Percentiles rank a stretch among this genome's conserved stretches.
Conservation (phyloP, 2,888 invertebrate species). For the Epiblema foenella region DNA sequence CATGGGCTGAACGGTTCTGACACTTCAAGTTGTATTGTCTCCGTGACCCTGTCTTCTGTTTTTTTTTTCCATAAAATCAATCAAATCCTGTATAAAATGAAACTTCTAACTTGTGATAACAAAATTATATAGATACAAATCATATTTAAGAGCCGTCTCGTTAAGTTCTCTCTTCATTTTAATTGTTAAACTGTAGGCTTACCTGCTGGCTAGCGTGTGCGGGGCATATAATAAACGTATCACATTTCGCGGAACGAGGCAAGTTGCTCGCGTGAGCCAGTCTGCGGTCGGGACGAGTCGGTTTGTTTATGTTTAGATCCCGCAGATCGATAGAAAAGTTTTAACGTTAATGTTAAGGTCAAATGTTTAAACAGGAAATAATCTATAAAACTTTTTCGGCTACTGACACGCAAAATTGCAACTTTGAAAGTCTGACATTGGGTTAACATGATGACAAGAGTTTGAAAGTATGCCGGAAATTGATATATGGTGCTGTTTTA, state of each 20-base stretch:
- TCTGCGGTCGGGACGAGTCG: conserved; percentile 52
- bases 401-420: conserved; percentile 4
- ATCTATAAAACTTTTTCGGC: conserved; percentile 6
- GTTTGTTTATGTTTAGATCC: conserved; percentile 45
- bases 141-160: no score
- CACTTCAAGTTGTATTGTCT: no score
- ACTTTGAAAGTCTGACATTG: background rate
- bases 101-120: no score
- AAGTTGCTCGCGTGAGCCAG: conserved; percentile 54
- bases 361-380: conserved; percentile 32
- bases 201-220: conserved; percentile 52
- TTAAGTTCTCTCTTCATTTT: no score
- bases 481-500: no score
- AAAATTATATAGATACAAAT: no score
- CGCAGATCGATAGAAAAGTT: conserved; percentile 51
- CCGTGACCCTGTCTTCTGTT: no score
- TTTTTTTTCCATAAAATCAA: no score
- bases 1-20: no score
- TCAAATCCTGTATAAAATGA: no score
- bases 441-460: background rate
- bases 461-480: no score
- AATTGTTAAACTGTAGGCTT: no score
- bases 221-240: conserved; percentile 50
- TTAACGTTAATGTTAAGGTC: conserved; percentile 48
- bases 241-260: conserved; percentile 53